These are phyloP conservation scores for Stomorhina lunata DNA, from an alignment of 2,888 invertebrate species.

Conservation along the genomic window DNA sequence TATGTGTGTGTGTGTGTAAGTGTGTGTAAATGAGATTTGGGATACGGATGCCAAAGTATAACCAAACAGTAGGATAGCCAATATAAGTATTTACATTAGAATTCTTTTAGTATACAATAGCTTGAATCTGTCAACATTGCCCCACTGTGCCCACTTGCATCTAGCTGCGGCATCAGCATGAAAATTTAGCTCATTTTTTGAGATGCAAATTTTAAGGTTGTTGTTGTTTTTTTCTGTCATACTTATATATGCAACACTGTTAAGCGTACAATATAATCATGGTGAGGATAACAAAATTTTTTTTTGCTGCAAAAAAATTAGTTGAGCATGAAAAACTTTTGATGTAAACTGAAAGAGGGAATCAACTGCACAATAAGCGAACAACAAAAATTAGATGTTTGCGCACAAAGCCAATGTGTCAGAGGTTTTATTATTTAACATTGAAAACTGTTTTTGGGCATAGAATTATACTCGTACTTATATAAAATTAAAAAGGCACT, in stretches of 20 bases:
- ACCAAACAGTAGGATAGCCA: background rate
- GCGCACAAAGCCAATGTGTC: constrained; percentile 4
- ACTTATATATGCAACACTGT: background rate
- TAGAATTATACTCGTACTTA: no score
- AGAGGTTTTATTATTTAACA: background rate
- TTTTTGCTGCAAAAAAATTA: background rate
- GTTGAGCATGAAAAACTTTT: constrained; percentile 10
- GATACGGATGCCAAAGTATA: background rate
- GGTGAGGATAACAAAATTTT: background rate
- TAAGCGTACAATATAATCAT: background rate
- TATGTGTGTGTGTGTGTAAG: background rate
- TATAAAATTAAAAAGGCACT: no score
- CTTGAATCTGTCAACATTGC: background rate
- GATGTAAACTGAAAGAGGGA: background rate
- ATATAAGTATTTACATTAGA: no score
- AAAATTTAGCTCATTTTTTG: background rate
- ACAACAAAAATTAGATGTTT: constrained; percentile 2
- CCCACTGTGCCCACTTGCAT: background rate
- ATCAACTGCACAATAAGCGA: background rate
- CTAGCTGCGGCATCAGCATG: background rate
- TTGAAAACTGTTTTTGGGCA: background rate
- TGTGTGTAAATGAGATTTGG: background rate
- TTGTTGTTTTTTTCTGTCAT: background rate
- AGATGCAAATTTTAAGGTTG: background rate
- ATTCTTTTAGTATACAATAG: no score